Base-by-base conservation (phyloP, 92 coral and sea anemone genomes). In the Diadumene lineata region DNA sequence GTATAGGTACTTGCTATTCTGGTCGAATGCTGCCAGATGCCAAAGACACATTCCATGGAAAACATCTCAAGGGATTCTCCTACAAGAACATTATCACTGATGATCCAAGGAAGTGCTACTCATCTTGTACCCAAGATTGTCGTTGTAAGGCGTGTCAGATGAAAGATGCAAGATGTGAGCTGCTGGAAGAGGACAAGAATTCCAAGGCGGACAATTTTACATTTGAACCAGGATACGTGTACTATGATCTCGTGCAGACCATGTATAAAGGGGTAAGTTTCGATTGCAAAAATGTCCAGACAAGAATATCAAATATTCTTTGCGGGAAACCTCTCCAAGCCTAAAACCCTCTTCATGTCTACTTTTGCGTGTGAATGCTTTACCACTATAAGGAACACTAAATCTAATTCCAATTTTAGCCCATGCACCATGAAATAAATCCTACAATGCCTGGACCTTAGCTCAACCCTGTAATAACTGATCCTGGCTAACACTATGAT, bases 111-210 rank as follows among this genome's bases (percentile, higher is more conserved):
- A 62, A 68, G 66, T 78, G 82, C 64, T 77, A 64, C 81, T 66
- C 73, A 43, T 66, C 74, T 25, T 67, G 81, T 66, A 22, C 67
- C 60, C 51, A 62, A 30, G 75, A 78, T 24, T 78, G 86, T 76
- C 76, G 77, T 11, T 82, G 81, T 69, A 60, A 56, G 44, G 76
- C 81, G 51, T 75, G 50, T 60, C 86, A 75, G 38, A 34, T 82
- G 72, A 67, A 75, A 64, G 72, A 34, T 70, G 50, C 75, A 6
- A 63, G 64, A 58, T 75, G 81, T 58, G 76, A 82, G 66, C 62
- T 81, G 55, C 75, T 81, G 28, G 69, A 75, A n/a, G 77, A 82
- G 74, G 86, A 74, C 79, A 64, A 68, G 77, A 66, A 50, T 17
- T 71, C 79, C 33, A 60, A 66, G 43, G 34, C 79, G 7, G 48